Evolutionary conservation across 2,888 invertebrate species (phyloP), one percentile per base, ranked within the genome.

Genomic region (Nomada goodeniana): DNA sequence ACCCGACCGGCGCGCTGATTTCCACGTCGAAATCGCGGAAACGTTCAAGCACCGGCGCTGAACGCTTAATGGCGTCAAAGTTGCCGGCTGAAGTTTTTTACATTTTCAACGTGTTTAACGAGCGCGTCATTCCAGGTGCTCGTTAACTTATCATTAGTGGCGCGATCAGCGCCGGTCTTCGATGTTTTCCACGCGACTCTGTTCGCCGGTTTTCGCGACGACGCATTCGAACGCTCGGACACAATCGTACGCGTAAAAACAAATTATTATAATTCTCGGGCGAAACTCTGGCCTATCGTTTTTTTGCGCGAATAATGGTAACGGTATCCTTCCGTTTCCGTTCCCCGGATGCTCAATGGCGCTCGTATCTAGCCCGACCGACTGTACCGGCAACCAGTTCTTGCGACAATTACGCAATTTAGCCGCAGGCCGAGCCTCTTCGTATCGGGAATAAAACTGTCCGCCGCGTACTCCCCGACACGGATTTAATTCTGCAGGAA

Each of bases 131-230:
- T 69, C 76, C 76, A 68, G 15, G 60, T 72, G 78, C 80, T 89
- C 84, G 89, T 89, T 89, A 89, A 87, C 83, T 78, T 83, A 80
- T 86, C 85, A 86, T 88, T 86, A 89, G 85, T 80, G 71, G 73
- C 72, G 76, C 78, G 80, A 80, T 86, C 78, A 87, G 68, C 76
- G 70, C 15, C 76, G 65, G 80, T 70, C 74, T 80, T 70, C 84
- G 80, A 77, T 80, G 65, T 50, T 67, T 69, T 63, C 75, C 60
- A 59, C 61, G 26, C 13, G 47, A 63, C 53, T 52, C 53, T 52
- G 64, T 74, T 84, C 80, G 76, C 80, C 77, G 76, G 63, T 53
- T 53, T 74, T 68, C 71, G 76, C 36, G 47, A 72, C 59, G 64
- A 53, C 59, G 55, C 59, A 64, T 61, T 74, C 67, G 67, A 53